Evolutionary conservation across 2,888 invertebrate species (phyloP), one percentile per base, ranked within the genome.

Genomic region (Aethes cnicana): DNA sequence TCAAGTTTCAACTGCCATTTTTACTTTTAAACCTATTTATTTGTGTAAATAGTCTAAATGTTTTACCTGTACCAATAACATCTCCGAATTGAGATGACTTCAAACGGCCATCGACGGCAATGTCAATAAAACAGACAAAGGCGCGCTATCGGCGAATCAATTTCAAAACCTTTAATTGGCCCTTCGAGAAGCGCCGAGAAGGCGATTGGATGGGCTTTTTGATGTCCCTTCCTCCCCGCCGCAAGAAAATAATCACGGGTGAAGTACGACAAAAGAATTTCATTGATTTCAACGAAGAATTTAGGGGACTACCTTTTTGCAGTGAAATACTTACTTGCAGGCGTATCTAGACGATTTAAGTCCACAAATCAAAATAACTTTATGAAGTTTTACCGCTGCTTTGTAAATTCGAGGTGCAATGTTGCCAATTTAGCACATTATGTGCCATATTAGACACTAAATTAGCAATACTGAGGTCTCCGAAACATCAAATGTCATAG

Each of bases 161-260:
- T 84, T 81, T 77, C 70, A 77, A 84, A 84, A 82, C 76, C 80
- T 77, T 84, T 87, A 87, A 88, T 87, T 87, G 84, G 81, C 77
- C 70, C 69, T 75, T 70, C 68, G 67, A 65, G 65, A 66, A 58
- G 55, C 57, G 58, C 49, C 61, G 56, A 72, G 68, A 72, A 72
- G 70, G 58, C 66, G 69, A 72, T 72, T 69, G 72, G 65, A 65
- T 60, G 69, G 66, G 68, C 73, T 77, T 79, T 80, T 80, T 77
- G 74, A 78, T 78, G 75, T 76, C 69, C 64, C 66, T 64, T 63
- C 50, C 39, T 56, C 55, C 53, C 61, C 39, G 71, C 67, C 72
- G 69, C 71, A 76, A 70, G 74, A 81, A 83, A 84, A 76, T 77
- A 74, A 82, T 80, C 74, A 77, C 69, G 64, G 59, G 63, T 63